Evolutionary conservation across 2,113 vertebrate species (phyloP).

Genomic region (Callionymus lyra): DNA sequence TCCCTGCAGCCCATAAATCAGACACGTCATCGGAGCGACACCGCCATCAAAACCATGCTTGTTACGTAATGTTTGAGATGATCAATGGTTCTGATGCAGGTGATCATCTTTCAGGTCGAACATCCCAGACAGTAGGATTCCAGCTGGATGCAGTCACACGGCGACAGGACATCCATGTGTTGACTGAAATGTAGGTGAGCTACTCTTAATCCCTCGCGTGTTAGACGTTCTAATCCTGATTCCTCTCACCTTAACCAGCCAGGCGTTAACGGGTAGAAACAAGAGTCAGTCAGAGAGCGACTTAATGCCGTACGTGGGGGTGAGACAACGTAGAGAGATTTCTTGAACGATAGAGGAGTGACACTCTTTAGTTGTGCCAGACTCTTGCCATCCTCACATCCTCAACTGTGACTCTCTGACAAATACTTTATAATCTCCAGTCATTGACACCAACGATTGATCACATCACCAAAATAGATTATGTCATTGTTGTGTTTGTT

Average conservation of each 20-base stretch:
- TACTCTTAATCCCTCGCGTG: slow-evolving; percentile 33
- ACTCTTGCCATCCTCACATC: too few relatives aligned
- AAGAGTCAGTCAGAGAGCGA: slow-evolving; percentile 6
- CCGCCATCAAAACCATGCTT: too few relatives aligned
- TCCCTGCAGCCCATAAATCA: too few relatives aligned
- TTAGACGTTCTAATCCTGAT: slow-evolving; percentile 34
- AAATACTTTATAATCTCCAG: slow-evolving; percentile 2
- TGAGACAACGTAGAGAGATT: slow-evolving; percentile 16
- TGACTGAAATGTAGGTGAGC: slow-evolving; percentile 18
- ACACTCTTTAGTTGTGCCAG: slow-evolving; percentile 11
- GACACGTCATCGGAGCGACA: too few relatives aligned
- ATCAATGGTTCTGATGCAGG: too few relatives aligned
- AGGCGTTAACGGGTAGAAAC: slow-evolving; percentile 1
- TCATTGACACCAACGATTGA: too few relatives aligned
- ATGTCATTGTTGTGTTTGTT: slow-evolving; percentile 1
- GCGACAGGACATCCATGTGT: slow-evolving; percentile 7
- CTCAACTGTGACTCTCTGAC: slow-evolving; percentile 32
- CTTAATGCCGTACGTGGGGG: slow-evolving; percentile 14
- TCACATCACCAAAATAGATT: too few relatives aligned
- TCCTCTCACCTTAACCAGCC: slow-evolving; percentile 25
- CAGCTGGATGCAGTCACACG: neutral
- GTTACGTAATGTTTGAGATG: too few relatives aligned
- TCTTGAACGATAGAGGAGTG: slow-evolving; percentile 20
- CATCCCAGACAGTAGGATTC: too few relatives aligned
- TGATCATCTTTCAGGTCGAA: too few relatives aligned